Base-by-base conservation (phyloP, 2,888 invertebrate genomes). In the Gnatocerus cornutus region DNA sequence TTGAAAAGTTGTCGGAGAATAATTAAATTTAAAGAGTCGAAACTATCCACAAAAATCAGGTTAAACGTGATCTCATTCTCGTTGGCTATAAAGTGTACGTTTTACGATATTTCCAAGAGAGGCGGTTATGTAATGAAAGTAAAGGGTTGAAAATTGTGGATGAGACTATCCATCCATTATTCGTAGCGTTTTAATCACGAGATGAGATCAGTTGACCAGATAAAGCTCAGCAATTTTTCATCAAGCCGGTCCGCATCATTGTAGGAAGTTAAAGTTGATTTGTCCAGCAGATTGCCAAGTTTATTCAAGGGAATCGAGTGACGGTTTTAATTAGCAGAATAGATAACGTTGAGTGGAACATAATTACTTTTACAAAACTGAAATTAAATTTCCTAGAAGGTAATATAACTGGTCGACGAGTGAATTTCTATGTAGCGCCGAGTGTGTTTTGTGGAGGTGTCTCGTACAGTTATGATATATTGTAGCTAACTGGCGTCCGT, bases 381-480 rank as follows among this genome's bases (percentile, higher is more conserved):
- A 56, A 65, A 56, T 65, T 46, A 65, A 65, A 56, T 65, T 65
- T 65, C 55, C 53, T 46, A 56, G 66, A 27, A 66, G 48, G 66
- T 39, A 50, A 56, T 58, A 50, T 48, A 52, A 52, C 50, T 50
- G 66, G 59, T 52, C 59, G 66, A 59, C 66, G 66, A 59, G 52
- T 65, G 65, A 65, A 62, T 62, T 53, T 64, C 48, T 43, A 56
- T 65, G 59, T 53, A 61, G 62, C 50, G 56, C 62, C 72, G 67
- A 70, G 70, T 71, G 69, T 71, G 73, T 72, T 74, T 73, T 74
- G 74, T 74, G 62, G 69, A 73, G 74, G 72, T 73, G 74, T 74
- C 73, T 73, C 61, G 73, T 69, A 66, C 73, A 74, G 73, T 73
- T 72, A 73, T 74, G 73, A 74, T 74, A 73, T 74, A 74, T 70